Conservation (phyloP, 1,140 invertebrate species). For the Macrocentrus cingulum region DNA sequence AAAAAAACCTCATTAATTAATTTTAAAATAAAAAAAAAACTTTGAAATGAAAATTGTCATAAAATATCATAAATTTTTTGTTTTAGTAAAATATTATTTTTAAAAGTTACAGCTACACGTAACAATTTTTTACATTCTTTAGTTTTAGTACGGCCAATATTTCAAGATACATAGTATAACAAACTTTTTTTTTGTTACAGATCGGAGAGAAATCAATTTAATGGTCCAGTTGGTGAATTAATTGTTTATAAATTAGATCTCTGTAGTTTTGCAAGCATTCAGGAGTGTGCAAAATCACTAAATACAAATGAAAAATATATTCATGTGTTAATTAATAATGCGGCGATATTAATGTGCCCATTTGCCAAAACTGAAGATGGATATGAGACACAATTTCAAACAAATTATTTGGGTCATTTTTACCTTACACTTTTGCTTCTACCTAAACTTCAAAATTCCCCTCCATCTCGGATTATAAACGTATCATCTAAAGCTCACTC, state of each 20-base stretch:
- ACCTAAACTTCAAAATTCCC: slow-evolving; percentile 60
- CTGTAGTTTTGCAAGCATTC: slow-evolving; percentile 70
- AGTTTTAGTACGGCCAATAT: too few species aligned
- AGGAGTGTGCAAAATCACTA: slow-evolving; percentile 69
- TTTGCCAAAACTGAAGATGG: slow-evolving; percentile 72
- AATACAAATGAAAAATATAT: slow-evolving; percentile 64
- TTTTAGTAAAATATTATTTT: too few species aligned
- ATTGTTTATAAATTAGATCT: slow-evolving; percentile 69
- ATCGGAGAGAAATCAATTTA: slow-evolving; percentile 36
- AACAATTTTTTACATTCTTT: too few species aligned
- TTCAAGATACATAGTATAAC: too few species aligned
- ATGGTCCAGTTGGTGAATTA: slow-evolving; percentile 61
- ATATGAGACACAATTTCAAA: slow-evolving; percentile 77
- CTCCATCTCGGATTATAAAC: slow-evolving; percentile 68
- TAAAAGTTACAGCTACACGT: too few species aligned
- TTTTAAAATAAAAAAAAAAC: too few species aligned
- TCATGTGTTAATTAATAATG: slow-evolving; percentile 80
- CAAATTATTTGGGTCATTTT: slow-evolving; percentile 84
- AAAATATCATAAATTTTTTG: too few species aligned
- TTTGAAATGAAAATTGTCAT: too few species aligned
- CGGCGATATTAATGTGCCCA: slow-evolving; percentile 75
- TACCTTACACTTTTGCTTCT: slow-evolving; percentile 79
- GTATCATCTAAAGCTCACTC: slow-evolving; percentile 69
- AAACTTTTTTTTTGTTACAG: too few species aligned
- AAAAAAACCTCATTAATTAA: too few species aligned